Base-by-base conservation (phyloP, 92 coral and sea anemone species). In the Phenganax stokvisi region DNA sequence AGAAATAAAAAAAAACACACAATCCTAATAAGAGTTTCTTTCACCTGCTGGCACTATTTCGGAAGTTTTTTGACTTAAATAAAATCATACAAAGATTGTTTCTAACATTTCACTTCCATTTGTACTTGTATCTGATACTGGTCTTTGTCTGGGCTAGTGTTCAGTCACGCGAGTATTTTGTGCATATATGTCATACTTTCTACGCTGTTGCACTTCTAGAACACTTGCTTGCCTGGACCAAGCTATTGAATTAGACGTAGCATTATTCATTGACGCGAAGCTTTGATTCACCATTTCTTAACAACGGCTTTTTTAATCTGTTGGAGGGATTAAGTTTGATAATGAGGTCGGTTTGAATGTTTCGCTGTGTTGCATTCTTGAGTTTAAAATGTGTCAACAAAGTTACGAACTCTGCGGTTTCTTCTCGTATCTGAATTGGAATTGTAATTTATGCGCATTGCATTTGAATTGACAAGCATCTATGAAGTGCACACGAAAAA, bases 371-470 rank as follows among this genome's bases (percentile, higher is more conserved):
- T 56, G 67, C 64, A 37, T 68, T 68, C 73, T 75, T 75, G 77
- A 73, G 17, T 56, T 75, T 57, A n/a, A 75, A 75, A 65, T 75
- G 29, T 57, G 58, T 75, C 59, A 52, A 56, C 61, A 53, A 30
- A 59, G 15, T 77, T 51, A 61, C 74, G 57, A 31, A 60, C 67
- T 79, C 7, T 62, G 81, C 72, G 81, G 57, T 62, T 31, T 59
- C 30, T 15, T 54, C 83, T 67, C 74, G 73, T 79, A 51, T 17
- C 44, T 52, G 6, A 51, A 79, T 51, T 44, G 11, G 6, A 60
- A 10, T 37, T n/a, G 51, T 79, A 64, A 79, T 79, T 79, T 79
- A 79, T 79, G 73, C 83, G 69, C 53, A 65, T 65, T 60, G 52
- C 71, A 63, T 63, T 54, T 53, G 51, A n/a, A 52, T 57, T 16